Base-by-base conservation (phyloP, 2,113 vertebrate species). In the Scomber japonicus region DNA sequence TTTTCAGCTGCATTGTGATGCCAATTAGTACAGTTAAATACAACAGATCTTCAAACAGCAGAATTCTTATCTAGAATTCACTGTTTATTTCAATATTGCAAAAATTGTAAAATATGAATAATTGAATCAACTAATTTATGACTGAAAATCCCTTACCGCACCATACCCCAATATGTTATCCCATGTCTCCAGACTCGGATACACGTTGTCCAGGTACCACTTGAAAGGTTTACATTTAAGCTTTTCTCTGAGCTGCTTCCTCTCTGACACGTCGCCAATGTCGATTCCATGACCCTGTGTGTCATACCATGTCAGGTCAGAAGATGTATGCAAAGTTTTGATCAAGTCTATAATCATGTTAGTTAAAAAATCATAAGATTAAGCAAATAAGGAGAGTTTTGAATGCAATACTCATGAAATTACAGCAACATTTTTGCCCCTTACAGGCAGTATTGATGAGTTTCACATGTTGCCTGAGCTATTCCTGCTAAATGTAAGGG, bases 181-280 rank as follows among this genome's bases (percentile, higher is more conserved):
- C 65, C 57, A 59, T 4, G 40, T 71, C 4, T 80, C 66, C 95
- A 99, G 95, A 85, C 94, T 93, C 0, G 96, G 91, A 79, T 97
- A 98, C 60, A 99, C 96, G 0, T 98, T 96, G 70, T 98, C 97
- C 88, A 97, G 81, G 80, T 98, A 98, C 97, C 97, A 98, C 90
- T 96, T 95, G 90, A 98, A 99, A 16, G 96, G 97, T 81, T 97
- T 98, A 80, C 97, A 99, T 44, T 96, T 95, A 67, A 99, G 90
- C 82, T 88, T 96, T 81, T 96, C 96, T 80, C 95, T 94, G 57
- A 98, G 78, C 0, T 93, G 93, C 88, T 94, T 97, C 86, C 96
- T 96, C 81, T 97, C 96, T 0, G 97, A 96, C 60, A 98, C 92
- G 24, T 99, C 96, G 0, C 97, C 97, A 1, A 97, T 96, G 68